Base-by-base conservation (phyloP, 2,113 vertebrate genomes). In the Alaudala cheleensis region DNA sequence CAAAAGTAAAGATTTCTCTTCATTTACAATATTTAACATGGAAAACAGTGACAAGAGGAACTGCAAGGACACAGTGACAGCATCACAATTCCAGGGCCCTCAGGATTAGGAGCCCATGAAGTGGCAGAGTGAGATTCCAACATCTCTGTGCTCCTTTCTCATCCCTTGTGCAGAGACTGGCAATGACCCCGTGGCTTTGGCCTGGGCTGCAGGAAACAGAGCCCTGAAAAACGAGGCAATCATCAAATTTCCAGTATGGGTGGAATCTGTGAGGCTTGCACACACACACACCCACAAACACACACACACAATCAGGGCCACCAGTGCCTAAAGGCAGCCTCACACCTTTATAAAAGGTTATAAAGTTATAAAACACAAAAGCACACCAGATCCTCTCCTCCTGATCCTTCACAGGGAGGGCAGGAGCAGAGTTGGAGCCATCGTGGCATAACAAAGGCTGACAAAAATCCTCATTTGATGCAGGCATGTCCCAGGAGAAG, bases 221-320 rank as follows among this genome's bases (percentile, higher is more conserved):
- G 84, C 81, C 84, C 50, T 37, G 81, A 34, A 88, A 95, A 91
- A 65, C 81, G 86, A 90, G 76, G 88, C 85, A 83, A 88, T 83
- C 94, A 80, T 90, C 71, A 54, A 3, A 91, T 96, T 94, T 73
- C 74, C 90, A 82, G 92, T 21, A 93, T 90, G 40, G 93, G 87
- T 5, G 20, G 91, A 62, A 88, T 64, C 92, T 90, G 94, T 61
- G 62, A 13, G 64, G 58, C 91, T 91, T 96, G 79, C 84, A 88
- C 85, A 80, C 83, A 85, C 17, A 31, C 85, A 85, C 90, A 61
- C 50, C 25, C n/a, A 37, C 37, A 37, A 37, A 88, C 81, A 77
- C 83, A 85, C 17, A 31, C 85, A 85, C 90, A 61, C 45, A 25
- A 39, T 15, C n/a, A 4, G 60, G 86, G 94, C 72, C 5, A 1